Percentiles rank a stretch among this genome's conserved stretches.
phyloP scores from a whole-genome alignment of 2,888 invertebrate species.

The Xanthia icteritia region DNA sequence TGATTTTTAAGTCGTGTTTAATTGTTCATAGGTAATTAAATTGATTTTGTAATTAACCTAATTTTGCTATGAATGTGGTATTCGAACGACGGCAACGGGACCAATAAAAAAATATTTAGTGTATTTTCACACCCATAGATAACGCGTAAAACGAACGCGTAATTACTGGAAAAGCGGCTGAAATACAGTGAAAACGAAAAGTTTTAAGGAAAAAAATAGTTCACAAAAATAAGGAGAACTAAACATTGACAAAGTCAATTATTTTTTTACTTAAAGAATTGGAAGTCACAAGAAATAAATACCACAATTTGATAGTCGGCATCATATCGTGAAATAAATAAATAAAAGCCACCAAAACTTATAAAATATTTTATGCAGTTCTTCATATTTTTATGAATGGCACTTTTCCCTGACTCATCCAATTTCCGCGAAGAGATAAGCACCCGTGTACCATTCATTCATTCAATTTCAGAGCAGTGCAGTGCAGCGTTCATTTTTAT shows the following conservation, averaged over 20 bases:
- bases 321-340: not conserved
- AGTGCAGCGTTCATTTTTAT: constrained; percentile 9
- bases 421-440: constrained; percentile 46
- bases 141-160: not conserved
- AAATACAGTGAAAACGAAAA: not conserved
- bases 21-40: not conserved
- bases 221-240: not conserved
- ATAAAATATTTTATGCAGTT: constrained; percentile 20
- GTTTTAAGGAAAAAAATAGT: not conserved
- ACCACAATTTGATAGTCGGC: not conserved
- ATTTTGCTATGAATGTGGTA: not conserved
- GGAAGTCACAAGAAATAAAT: not conserved
- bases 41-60: not conserved
- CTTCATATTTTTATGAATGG: constrained; percentile 15
- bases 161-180: not conserved
- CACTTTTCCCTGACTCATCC: constrained; percentile 35
- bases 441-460: constrained; percentile 22
- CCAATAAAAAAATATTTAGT: not conserved
- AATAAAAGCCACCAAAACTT: not conserved
- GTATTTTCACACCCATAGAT: not conserved
- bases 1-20: not conserved
- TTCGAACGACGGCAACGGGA: not conserved
- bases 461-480: constrained; percentile 37
- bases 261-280: not conserved
- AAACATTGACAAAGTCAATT: not conserved